Base-by-base conservation (phyloP, 2,113 vertebrate genomes). In the Reinhardtius hippoglossoides region DNA sequence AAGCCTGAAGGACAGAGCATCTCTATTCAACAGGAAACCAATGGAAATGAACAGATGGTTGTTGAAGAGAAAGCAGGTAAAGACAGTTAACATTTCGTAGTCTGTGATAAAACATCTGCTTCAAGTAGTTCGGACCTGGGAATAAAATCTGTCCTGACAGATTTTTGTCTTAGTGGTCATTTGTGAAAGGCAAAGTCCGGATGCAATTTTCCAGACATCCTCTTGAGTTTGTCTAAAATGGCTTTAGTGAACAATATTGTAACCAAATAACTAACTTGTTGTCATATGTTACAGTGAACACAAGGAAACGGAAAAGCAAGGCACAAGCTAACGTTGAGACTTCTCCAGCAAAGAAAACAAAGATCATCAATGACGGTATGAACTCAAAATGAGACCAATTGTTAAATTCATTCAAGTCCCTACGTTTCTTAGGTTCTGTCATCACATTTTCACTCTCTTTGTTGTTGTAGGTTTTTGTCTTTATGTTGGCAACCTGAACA, bases 401-500 rank as follows among this genome's bases (percentile, higher is more conserved):
- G 44, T 3, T 18, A 3, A 8, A 58, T 52, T 52, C 3, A 65
- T 60, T n/a, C 27, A 5, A 5, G 0, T 5, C 1, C 1, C 1
- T 14, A 0, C 1, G 58, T 15, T 52, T 59, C 7, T 27, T 42
- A 13, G 9, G 4, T 5, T 3, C 23, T 14, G 23, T 12, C 8
- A 8, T 74, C 20, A 69, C 58, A 59, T 0, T 1, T 65, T 71
- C 3, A 7, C 31, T 52, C 1, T 20, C 5, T 60, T 0, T 73
- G 81, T 67, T 31, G 3, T 84, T 80, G 9, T 64, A 94, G 93
- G 84, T 21, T 87, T 84, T 61, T 83, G 87, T 83, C 7, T 92
- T 42, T 90, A 57, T 67, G 50, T 92, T 40, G 90, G 92, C 16
- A 93, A 92, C 83, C 78, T 93, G 70, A 86, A 93, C 85, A 60